Conservation (phyloP, 2,797 vertebrate species). For the Geotrypetes seraphini region DNA sequence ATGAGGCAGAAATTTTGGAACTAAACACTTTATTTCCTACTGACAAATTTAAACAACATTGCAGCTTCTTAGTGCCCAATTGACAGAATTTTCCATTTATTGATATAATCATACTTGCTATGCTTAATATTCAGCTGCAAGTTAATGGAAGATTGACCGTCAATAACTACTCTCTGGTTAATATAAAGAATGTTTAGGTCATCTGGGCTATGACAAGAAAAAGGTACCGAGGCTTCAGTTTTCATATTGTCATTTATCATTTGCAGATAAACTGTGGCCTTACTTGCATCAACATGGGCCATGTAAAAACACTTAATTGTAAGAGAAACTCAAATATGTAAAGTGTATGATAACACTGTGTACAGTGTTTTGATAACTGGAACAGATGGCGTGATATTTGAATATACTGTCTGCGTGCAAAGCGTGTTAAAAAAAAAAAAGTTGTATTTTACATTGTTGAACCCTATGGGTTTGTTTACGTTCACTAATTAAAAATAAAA, state of each 20-base stretch:
- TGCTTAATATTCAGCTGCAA: too few species aligned
- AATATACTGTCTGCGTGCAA: constrained; percentile 29
- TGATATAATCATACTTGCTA: constrained; percentile 16
- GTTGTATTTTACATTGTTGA: constrained; percentile 61
- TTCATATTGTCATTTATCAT: constrained; percentile 3
- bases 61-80: too few species aligned
- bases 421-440: constrained; percentile 14
- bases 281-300: too few species aligned
- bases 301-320: too few species aligned
- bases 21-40: too few species aligned
- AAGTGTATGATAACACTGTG: constrained; percentile 39
- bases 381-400: constrained; percentile 29
- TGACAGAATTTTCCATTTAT: constrained; percentile 9
- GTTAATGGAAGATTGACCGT: too few species aligned
- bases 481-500: constrained; percentile 37
- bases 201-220: constrained; percentile 15
- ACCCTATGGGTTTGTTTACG: constrained; percentile 57
- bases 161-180: too few species aligned
- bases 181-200: constrained; percentile 10
- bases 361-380: constrained; percentile 44
- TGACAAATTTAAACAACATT: too few species aligned
- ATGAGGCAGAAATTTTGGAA: too few species aligned
- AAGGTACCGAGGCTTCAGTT: constrained; percentile 7
- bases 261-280: constrained; percentile 51
- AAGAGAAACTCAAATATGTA: too few species aligned